Evolutionary conservation across 1,140 invertebrate species (phyloP).

Genomic region (Drosophila punjabiensis): DNA sequence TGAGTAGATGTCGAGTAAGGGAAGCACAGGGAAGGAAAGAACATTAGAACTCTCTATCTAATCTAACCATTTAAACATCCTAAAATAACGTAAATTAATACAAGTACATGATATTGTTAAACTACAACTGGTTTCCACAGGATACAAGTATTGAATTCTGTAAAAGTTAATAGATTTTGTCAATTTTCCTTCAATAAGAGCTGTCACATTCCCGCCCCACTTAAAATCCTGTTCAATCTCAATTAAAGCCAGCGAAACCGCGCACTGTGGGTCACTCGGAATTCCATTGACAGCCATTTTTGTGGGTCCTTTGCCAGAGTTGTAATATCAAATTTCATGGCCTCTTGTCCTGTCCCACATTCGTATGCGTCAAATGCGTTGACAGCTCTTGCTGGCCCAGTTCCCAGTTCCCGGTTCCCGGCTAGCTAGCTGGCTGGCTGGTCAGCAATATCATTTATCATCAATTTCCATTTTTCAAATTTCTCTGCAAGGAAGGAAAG

Average conservation of each 20-base stretch:
- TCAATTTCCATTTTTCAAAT: conserved; percentile 85
- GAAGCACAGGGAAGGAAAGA: neutral
- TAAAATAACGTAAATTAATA: neutral
- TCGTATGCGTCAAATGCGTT: conserved; percentile 80
- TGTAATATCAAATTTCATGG: conserved; percentile 50
- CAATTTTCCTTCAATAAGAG: neutral
- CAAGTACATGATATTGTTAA: neutral
- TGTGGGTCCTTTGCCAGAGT: conserved; percentile 1
- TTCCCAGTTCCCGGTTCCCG: conserved; percentile 1
- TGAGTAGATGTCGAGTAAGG: no score
- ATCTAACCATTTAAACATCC: neutral
- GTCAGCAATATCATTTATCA: conserved; percentile 84
- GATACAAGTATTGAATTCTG: neutral
- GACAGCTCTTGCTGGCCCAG: conserved; percentile 66
- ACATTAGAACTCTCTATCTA: neutral
- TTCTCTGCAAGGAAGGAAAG: conserved; percentile 41
- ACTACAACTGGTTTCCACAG: neutral
- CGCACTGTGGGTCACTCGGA: conserved; percentile 14
- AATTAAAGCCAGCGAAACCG: conserved; percentile 22
- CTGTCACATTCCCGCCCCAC: neutral
- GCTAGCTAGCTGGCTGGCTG: conserved; percentile 53
- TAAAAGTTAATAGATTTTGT: neutral
- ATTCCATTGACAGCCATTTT: conserved; percentile 45
- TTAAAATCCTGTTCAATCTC: conserved; percentile 32
- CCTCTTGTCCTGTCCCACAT: conserved; percentile 58